phyloP scores from a whole-genome alignment of 2,888 invertebrate genomes.

The Volucella zonaria region DNA sequence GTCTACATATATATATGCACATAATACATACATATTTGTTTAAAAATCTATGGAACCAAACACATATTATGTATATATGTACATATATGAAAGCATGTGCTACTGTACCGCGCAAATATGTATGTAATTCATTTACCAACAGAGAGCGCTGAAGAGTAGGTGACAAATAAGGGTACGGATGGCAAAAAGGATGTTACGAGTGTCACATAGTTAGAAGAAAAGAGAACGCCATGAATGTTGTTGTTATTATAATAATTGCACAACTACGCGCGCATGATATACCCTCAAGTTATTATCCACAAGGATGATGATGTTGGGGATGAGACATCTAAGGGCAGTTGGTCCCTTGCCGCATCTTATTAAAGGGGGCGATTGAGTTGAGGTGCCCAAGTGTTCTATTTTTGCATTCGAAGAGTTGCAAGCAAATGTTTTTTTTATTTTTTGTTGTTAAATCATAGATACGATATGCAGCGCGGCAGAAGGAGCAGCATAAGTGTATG shows the following conservation, averaged over 20 bases:
- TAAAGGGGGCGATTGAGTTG: conserved; percentile 26
- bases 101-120: conserved; percentile 17
- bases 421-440: conserved; percentile 55
- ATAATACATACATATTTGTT: no score
- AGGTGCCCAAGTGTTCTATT: conserved; percentile 61
- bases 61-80: not conserved
- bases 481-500: conserved; percentile 42
- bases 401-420: conserved; percentile 38
- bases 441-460: conserved; percentile 23
- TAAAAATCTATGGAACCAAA: no score
- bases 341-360: conserved; percentile 2
- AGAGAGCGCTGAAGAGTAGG: conserved; percentile 53
- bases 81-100: conserved; percentile 9
- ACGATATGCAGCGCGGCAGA: not conserved
- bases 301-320: conserved; percentile 28
- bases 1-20: conserved; percentile 1
- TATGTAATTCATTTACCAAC: conserved; percentile 62
- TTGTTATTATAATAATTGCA: conserved; percentile 40
- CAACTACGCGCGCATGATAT: conserved; percentile 41
- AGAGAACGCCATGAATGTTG: conserved; percentile 31
- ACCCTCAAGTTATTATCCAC: conserved; percentile 45
- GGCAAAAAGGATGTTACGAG: conserved; percentile 72
- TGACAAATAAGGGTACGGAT: conserved; percentile 54
- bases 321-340: conserved; percentile 43
- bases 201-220: conserved; percentile 71